phyloP scores from a whole-genome alignment of 2,888 invertebrate genomes.

The Netelia inedita region DNA sequence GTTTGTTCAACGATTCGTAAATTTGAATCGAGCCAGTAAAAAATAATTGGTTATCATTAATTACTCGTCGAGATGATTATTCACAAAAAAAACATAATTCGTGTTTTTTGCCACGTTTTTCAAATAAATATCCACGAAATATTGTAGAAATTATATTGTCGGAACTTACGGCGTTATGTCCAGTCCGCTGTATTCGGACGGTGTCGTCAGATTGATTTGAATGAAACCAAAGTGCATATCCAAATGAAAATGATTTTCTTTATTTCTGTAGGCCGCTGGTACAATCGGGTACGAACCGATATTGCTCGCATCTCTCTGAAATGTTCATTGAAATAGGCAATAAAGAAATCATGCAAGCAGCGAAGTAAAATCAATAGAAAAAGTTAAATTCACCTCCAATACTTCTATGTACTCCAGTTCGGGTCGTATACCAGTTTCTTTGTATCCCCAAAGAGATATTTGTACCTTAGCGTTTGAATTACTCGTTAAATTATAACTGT shows the following conservation, averaged over 20 bases:
- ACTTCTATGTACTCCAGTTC: slow-evolving; percentile 93
- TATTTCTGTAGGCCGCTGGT: slow-evolving; percentile 90
- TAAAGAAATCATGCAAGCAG: too few species aligned
- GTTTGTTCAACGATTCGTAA: too few species aligned
- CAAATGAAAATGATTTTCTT: slow-evolving; percentile 89
- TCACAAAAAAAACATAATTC: too few species aligned
- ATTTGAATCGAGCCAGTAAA: too few species aligned
- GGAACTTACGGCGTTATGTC: slow-evolving; percentile 91
- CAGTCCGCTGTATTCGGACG: slow-evolving; percentile 88
- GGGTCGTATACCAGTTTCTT: slow-evolving; percentile 93
- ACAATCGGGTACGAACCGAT: slow-evolving; percentile 91
- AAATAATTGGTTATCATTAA: too few species aligned
- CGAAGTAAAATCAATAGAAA: background rate
- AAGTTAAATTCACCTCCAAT: slow-evolving; percentile 86
- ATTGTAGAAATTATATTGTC: background rate
- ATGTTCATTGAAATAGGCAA: slow-evolving; percentile 41
- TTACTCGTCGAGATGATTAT: too few species aligned
- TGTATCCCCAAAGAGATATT: slow-evolving; percentile 96
- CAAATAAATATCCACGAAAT: too few species aligned
- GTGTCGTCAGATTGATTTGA: slow-evolving; percentile 94
- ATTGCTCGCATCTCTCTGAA: slow-evolving; percentile 86
- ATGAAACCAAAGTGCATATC: slow-evolving; percentile 95
- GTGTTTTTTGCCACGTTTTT: too few species aligned
- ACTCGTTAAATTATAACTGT: slow-evolving; percentile 93
- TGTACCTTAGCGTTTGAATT: slow-evolving; percentile 91